A percentile compares a stretch with the other conserved stretches of the same genome.
These are phyloP conservation scores for Parazoanthus atlanticus DNA, from an alignment of 92 coral and sea anemone species.

Conservation along the genomic window DNA sequence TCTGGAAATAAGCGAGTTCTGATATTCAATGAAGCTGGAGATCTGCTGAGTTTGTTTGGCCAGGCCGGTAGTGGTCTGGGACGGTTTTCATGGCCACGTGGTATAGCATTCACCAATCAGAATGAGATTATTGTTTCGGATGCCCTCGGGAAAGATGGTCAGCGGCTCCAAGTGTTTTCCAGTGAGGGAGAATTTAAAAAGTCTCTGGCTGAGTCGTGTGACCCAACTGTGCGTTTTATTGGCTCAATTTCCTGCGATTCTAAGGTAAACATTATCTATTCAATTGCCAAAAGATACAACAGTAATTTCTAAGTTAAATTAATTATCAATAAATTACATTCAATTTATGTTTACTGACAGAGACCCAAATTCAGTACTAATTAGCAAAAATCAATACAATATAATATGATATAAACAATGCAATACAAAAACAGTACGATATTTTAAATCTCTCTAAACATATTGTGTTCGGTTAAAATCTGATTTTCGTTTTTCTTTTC, in stretches of 20 bases:
- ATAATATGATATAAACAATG: too few species aligned
- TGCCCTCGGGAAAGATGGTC: constrained; percentile 22
- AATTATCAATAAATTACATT: too few species aligned
- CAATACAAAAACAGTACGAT: too few species aligned
- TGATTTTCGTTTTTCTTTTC: too few species aligned
- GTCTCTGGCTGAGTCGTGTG: neutral
- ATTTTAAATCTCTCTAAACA: too few species aligned
- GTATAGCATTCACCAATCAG: constrained; percentile 13
- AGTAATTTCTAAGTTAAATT: too few species aligned
- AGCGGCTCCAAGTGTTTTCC: constrained; percentile 24
- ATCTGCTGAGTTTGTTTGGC: constrained; percentile 6
- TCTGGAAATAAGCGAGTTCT: constrained; percentile 20
- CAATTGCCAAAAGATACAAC: neutral
- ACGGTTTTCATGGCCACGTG: constrained; percentile 25
- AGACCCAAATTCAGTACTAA: too few species aligned
- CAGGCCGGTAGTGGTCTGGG: constrained; percentile 24
- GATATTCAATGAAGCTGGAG: constrained; percentile 8
- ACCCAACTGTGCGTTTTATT: constrained; percentile 22
- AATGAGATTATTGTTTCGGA: constrained; percentile 17
- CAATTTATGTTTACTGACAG: too few species aligned
- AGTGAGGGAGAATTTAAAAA: neutral
- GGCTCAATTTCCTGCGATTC: neutral
- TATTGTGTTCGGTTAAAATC: too few species aligned
- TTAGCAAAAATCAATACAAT: too few species aligned
- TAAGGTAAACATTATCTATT: neutral